Conservation (phyloP, 2,113 vertebrate genomes). For the Hippolais icterina region DNA sequence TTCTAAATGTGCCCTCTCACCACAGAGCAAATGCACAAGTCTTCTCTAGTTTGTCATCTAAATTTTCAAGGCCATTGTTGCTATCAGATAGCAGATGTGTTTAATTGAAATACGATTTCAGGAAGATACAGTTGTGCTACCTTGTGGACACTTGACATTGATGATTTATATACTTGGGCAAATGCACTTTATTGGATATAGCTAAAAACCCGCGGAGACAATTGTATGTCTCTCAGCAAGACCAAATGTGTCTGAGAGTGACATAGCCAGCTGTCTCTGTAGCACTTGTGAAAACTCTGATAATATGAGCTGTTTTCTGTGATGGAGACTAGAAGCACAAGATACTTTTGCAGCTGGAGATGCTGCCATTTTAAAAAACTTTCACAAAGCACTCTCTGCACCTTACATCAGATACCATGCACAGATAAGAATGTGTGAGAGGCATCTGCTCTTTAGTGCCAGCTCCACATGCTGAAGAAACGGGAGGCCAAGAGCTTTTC, state of each 20-base stretch:
- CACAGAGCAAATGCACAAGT: not conserved
- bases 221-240: not conserved
- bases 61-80: not conserved
- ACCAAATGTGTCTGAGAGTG: not conserved
- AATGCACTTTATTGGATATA: not conserved
- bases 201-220: not conserved
- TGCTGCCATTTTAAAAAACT: not conserved
- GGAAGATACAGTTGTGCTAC: not conserved
- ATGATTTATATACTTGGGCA: not conserved
- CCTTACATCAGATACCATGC: not conserved
- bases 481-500: not conserved
- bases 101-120: not conserved
- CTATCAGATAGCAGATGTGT: not conserved
- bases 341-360: not conserved
- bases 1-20: not conserved
- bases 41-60: not conserved
- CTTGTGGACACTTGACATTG: not conserved
- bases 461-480: not conserved
- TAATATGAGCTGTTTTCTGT: not conserved
- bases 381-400: not conserved
- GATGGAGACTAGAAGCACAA: not conserved
- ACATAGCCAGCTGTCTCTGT: not conserved
- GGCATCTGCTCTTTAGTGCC: not conserved
- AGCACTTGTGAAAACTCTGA: not conserved
- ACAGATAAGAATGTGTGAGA: constrained; percentile 23